phyloP scores from a whole-genome alignment of 2,797 vertebrate species.

The Ctenochaetus hawaiiensis region DNA sequence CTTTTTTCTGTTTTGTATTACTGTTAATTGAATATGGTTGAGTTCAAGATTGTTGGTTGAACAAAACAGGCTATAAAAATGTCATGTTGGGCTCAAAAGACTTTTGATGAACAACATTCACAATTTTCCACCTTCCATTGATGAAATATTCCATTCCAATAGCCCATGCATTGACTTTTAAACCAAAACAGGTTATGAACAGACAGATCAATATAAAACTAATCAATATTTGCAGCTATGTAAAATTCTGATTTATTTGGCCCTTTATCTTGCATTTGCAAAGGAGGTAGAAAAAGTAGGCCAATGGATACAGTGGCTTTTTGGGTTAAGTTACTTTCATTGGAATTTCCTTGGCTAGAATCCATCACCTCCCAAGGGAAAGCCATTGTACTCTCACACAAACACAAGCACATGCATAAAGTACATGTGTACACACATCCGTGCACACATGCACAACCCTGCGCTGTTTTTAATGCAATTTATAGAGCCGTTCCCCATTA shows the following conservation, averaged over 20 bases:
- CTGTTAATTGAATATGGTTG: background rate
- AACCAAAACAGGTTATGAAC: background rate
- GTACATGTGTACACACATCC: constrained; percentile 47
- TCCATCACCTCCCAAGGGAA: constrained; percentile 69
- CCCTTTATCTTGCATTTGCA: constrained; percentile 16
- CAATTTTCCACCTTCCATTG: background rate
- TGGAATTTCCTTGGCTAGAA: constrained; percentile 75
- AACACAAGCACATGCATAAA: constrained; percentile 62
- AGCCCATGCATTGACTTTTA: background rate
- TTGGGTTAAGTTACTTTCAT: constrained; percentile 67
- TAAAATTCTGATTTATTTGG: background rate
- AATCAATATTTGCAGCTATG: background rate
- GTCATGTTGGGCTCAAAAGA: too few species aligned
- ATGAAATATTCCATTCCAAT: background rate
- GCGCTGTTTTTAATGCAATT: constrained; percentile 64
- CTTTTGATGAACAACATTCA: background rate
- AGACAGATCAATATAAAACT: background rate
- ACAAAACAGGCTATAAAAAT: background rate
- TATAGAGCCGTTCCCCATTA: constrained; percentile 63
- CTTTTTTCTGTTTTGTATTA: background rate
- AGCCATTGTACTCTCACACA: constrained; percentile 62
- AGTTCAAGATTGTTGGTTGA: background rate
- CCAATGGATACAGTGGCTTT: constrained; percentile 51
- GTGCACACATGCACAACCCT: constrained; percentile 30
- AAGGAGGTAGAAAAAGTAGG: constrained; percentile 43